Base-by-base conservation (phyloP, 53 echinoderm and acorn worm species). In the Paelopatides confundens region DNA sequence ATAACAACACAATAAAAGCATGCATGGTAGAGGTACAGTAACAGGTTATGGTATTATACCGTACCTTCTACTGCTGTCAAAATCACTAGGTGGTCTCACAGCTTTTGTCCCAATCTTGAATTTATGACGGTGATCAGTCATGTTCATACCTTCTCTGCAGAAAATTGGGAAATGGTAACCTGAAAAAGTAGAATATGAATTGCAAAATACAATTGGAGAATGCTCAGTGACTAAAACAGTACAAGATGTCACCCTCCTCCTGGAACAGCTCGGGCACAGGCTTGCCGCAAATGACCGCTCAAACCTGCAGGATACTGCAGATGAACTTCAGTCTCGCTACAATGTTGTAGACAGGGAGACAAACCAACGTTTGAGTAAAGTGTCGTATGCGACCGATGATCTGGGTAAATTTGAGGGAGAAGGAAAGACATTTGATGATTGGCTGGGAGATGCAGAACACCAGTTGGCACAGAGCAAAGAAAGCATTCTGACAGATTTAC, bases 381-480 rank as follows among this genome's bases (percentile, higher is more conserved):
- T 94, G 38, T 82, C 38, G 51, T 95, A 92, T 35, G 92, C 94
- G 26, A 37, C 74, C 27, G 94, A 99, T 49, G 95, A 99, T 64
- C 90, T 99, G 54, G 90, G 85, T 81, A 98, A 96, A 87, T 99
- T 92, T 85, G 99, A 96, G 28, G 28, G 49, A 6, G 99, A 99
- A 63, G 91, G 85, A 4, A 85, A 62, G 11, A 87, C 87, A 13
- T 99, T 99, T 76, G 89, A 89, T 40, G 62, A 65, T 34, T 99
- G 95, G 95, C 88, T 99, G 40, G 82, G 81, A 17, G 54, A 69
- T 0, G 87, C 99, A 0, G 96, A 94, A 77, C 69, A 82, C 30
- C 62, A 83, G 58, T 81, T 95, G 27, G 90, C 82, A 24, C 76
- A 92, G 65, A 85, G 92, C 35, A 79, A 92, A 70, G 89, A 88